phyloP scores from a whole-genome alignment of 64 coral and sea anemone genomes.

The Pocillopora verrucosa region DNA sequence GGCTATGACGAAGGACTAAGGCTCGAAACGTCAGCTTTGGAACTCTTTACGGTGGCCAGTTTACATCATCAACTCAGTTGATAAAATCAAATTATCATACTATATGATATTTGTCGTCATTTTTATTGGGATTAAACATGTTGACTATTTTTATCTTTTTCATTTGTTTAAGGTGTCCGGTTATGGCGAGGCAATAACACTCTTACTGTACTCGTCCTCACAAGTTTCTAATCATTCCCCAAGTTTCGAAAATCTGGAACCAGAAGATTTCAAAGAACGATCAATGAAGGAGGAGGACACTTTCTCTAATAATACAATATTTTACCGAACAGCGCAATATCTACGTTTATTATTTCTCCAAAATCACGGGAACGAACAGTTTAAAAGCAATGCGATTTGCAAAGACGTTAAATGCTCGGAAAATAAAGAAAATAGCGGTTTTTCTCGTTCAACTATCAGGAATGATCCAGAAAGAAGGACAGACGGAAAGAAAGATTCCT shows the following conservation, averaged over 20 bases:
- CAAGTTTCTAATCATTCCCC: neutral
- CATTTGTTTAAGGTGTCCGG: neutral
- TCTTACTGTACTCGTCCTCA: conserved; percentile 11
- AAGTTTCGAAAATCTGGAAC: neutral
- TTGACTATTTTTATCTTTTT: neutral
- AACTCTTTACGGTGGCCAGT: too few species aligned
- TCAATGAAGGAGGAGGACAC: neutral
- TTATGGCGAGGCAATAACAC: neutral
- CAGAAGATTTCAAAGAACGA: neutral
- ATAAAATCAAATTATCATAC: too few species aligned
- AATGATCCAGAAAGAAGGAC: neutral
- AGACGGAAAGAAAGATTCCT: neutral
- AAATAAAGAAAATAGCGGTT: neutral
- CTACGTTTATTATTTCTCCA: neutral
- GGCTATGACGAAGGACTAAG: too few species aligned
- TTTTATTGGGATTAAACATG: too few species aligned
- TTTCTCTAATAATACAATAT: neutral
- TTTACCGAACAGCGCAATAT: conserved; percentile 27
- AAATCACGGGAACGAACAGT: neutral
- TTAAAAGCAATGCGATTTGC: neutral
- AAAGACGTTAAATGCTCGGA: neutral
- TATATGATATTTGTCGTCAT: too few species aligned
- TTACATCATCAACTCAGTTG: too few species aligned
- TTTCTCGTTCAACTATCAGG: neutral
- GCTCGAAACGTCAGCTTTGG: too few species aligned